Conservation (phyloP, 2,797 vertebrate genomes). For the Limosa lapponica region DNA sequence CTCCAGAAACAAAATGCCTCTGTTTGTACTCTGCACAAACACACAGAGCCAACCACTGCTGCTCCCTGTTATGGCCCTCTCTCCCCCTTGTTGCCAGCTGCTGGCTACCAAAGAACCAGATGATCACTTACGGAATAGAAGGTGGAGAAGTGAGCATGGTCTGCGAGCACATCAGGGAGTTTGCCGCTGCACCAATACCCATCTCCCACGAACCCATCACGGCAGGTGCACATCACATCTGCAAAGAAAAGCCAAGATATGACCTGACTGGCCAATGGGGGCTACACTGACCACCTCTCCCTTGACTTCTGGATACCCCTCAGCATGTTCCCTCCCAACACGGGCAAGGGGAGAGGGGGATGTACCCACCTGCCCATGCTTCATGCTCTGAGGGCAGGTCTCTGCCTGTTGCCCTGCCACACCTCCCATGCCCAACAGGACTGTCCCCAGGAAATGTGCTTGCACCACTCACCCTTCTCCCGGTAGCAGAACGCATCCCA, state of each 20-base stretch:
- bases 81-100: not conserved
- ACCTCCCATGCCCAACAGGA: not conserved
- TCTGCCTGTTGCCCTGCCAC: not conserved
- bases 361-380: fast-evolving
- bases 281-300: not conserved
- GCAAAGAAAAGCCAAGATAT: not conserved
- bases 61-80: not conserved
- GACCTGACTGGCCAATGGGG: fast-evolving
- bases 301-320: not conserved
- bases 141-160: constrained; percentile 83
- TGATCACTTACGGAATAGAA: constrained; percentile 87
- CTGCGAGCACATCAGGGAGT: constrained; percentile 85
- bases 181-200: constrained; percentile 89
- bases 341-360: fast-evolving
- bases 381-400: not conserved
- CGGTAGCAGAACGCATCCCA: constrained; percentile 95
- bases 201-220: constrained; percentile 84
- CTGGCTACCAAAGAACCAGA: not conserved
- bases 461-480: constrained; percentile 77
- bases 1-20: not conserved
- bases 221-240: constrained; percentile 90
- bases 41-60: not conserved
- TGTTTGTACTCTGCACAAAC: not conserved
- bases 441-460: not conserved
- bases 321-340: not conserved